Percentiles rank a stretch among this genome's conserved stretches.
Conservation (phyloP, 1,140 invertebrate species). For the Gyrodactylus bullatarudis region DNA sequence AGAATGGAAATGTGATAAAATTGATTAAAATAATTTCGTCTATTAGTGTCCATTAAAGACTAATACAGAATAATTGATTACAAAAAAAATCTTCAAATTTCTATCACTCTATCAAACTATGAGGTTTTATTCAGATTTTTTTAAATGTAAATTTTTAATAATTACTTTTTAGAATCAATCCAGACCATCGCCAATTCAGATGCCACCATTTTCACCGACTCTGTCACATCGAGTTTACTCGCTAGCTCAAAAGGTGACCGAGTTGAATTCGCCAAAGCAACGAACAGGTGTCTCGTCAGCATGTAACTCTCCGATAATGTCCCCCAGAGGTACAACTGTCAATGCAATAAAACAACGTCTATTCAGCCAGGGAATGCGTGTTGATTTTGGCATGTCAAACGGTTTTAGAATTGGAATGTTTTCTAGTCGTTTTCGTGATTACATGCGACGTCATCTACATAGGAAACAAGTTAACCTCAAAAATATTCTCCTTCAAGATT, state of each 20-base stretch:
- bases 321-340: not conserved
- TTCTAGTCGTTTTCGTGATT: not conserved
- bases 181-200: not conserved
- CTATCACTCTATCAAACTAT: too few relatives aligned
- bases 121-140: too few relatives aligned
- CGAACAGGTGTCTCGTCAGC: not conserved
- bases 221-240: not conserved
- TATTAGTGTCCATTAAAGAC: too few relatives aligned
- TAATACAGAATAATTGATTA: too few relatives aligned
- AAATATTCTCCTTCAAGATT: not conserved
- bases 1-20: too few relatives aligned
- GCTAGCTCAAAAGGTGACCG: not conserved
- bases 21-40: too few relatives aligned
- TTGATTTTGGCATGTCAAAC: not conserved
- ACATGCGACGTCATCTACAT: not conserved
- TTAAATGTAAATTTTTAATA: too few relatives aligned
- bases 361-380: not conserved
- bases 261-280: not conserved
- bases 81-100: too few relatives aligned
- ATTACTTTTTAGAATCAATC: slow-evolving; percentile 24
- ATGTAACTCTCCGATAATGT: not conserved
- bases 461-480: not conserved
- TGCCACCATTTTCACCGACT: not conserved
- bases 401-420: not conserved
- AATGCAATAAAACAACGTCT: slow-evolving; percentile 1